Evolutionary conservation across 2,888 invertebrate genomes (phyloP), one percentile per base, ranked within the genome.

Genomic region (Frankliniella intonsa): DNA sequence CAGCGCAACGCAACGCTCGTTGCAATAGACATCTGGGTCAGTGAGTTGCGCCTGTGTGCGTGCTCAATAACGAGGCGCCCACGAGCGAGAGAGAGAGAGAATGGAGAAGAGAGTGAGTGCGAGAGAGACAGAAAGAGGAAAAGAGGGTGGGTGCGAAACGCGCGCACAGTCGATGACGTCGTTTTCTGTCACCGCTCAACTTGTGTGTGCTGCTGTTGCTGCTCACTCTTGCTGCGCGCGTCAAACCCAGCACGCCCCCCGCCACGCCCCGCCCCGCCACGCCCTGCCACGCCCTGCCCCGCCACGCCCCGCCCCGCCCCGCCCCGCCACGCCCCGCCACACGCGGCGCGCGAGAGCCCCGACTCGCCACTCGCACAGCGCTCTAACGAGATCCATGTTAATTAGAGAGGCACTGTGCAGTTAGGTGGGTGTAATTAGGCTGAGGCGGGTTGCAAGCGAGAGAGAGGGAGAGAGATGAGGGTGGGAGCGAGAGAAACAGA

Each of bases 371-470:
- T 38, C 38, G 38, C 38, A 17, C 55, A 55, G 55, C 55, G 12
- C 55, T 17, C 55, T 55, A 55, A 55, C 55, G 17, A 55, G 55
- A 55, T 55, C 55, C 55, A 55, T 55, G 55, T 55, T 55, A 55
- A 55, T 55, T 55, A 55, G 55, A 55, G 55, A 17, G 12, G 55
- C 55, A 55, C 55, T 55, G 17, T 55, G 55, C 55, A 55, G 55
- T 55, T 55, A 55, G 55, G 55, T 55, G 55, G 55, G 55, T 55
- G 55, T 55, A 55, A 55, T 55, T 55, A 55, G 55, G 55, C 55
- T 55, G 55, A 12, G 12, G 55, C 7, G 55, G 55, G 55, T 55
- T 17, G 55, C 3, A 8, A 55, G 55, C 1, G 12, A 55, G 55
- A 55, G 55, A 2, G 55, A 55, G 55, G 7, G 14, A 17, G 55